Evolutionary conservation across 2,888 invertebrate genomes (phyloP), one percentile per base, ranked within the genome.

Genomic region (Diaphora mendica): DNA sequence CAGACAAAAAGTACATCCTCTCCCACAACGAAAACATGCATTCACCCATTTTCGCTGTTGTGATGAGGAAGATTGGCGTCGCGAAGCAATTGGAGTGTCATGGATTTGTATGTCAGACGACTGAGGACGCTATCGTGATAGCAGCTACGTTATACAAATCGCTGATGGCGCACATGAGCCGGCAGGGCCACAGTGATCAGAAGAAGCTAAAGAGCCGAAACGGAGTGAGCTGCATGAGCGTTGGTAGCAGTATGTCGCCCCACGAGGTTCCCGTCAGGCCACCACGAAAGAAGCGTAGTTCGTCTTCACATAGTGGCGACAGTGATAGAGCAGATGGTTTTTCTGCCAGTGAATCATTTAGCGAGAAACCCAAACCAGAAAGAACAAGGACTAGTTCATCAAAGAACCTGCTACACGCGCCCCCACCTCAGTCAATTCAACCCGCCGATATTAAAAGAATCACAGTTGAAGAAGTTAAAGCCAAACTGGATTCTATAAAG

Each of bases 111-210:
- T 99, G 98, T 92, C 97, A 97, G 91, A 97, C 97, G 86, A 97
- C 98, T 51, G 98, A 98, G 94, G 98, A 99, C 92, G 98, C 99
- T 79, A 98, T 99, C 62, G 98, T 98, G 0, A 98, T 99, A 85
- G 99, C 99, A 23, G 98, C 98, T 68, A 98, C 98, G 79, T 96
- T 99, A 82, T 99, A 99, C 94, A 98, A 98, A 93, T 98, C 98
- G 55, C 96, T 99, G 73, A 97, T 98, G 96, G 97, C 98, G 77
- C 97, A 97, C 88, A 97, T 98, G 96, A 97, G 97, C 90, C 96
- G 96, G 76, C 95, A 95, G 82, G 94, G 94, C 78, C 94, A 95
- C 84, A 87, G 81, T 81, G 94, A 95, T 82, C 96, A 94, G 83
- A 97, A 96, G 86, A 97, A 96, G 85, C 96, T 96, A 35, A 97